Evolutionary conservation across 2,888 invertebrate genomes (phyloP).

Genomic region (Lepidocyrtoides sp.): DNA sequence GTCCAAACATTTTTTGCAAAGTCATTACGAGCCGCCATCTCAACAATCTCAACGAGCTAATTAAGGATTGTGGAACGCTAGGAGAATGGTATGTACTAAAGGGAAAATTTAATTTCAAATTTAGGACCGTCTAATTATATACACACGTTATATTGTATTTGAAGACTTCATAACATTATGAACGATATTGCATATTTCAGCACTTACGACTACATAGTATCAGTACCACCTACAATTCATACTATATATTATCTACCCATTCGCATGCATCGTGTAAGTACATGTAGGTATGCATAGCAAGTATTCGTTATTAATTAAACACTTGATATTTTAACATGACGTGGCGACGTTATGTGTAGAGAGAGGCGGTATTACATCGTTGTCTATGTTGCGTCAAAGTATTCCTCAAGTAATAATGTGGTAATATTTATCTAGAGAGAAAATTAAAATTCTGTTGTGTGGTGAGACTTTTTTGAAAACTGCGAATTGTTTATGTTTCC

Average conservation of each 20-base stretch:
- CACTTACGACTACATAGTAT: neutral
- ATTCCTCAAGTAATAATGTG: conserved; percentile 8
- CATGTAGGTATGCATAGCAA: neutral
- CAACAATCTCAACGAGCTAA: conserved; percentile 77
- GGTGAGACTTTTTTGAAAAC: neutral
- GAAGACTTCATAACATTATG: neutral
- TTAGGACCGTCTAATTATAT: conserved; percentile 16
- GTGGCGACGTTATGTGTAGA: neutral
- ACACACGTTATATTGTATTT: neutral
- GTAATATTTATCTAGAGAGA: neutral
- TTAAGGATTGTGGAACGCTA: conserved; percentile 66
- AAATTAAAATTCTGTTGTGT: neutral
- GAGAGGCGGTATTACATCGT: neutral
- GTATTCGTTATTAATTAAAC: neutral
- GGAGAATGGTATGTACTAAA: conserved; percentile 33
- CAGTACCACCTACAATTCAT: neutral
- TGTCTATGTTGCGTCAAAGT: neutral
- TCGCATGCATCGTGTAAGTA: neutral
- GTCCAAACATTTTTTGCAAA: conserved; percentile 80
- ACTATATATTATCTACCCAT: neutral
- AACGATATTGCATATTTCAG: too few relatives aligned
- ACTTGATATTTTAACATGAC: neutral
- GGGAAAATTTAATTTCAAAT: conserved; percentile 43
- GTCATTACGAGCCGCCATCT: conserved; percentile 76
- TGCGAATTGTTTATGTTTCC: neutral